Evolutionary conservation across 2,888 invertebrate genomes (phyloP).

Genomic region (Clitarchus hookeri): DNA sequence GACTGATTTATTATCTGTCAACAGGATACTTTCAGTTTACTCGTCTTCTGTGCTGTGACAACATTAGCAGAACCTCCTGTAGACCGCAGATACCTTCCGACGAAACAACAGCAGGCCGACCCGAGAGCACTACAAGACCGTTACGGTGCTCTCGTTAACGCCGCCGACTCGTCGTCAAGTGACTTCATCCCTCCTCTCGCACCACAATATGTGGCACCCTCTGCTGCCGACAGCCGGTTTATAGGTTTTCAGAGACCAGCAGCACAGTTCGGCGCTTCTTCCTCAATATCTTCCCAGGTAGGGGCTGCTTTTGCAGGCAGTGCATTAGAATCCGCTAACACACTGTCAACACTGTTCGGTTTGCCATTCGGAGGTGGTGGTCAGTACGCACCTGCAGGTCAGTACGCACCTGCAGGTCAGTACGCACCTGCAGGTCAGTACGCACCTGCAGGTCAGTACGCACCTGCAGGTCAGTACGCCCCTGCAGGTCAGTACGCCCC

Average conservation of each 20-base stretch:
- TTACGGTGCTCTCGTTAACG: background rate
- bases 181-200: background rate
- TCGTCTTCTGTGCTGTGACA: constrained; percentile 15
- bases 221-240: background rate
- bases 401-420: no score
- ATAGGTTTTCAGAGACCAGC: no score
- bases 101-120: background rate
- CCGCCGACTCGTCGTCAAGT: background rate
- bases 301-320: background rate
- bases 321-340: background rate
- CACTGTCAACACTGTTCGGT: background rate
- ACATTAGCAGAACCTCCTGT: constrained; percentile 17
- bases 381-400: no score
- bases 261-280: background rate
- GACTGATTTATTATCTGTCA: no score
- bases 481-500: background rate
- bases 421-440: no score
- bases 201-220: background rate
- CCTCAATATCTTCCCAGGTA: background rate
- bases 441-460: no score
- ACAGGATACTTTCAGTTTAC: background rate
- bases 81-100: constrained; percentile 24
- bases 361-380: background rate
- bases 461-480: no score
- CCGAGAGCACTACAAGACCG: background rate